Evolutionary conservation across 2,113 vertebrate genomes (phyloP).

Genomic region (Willisornis vidua): DNA sequence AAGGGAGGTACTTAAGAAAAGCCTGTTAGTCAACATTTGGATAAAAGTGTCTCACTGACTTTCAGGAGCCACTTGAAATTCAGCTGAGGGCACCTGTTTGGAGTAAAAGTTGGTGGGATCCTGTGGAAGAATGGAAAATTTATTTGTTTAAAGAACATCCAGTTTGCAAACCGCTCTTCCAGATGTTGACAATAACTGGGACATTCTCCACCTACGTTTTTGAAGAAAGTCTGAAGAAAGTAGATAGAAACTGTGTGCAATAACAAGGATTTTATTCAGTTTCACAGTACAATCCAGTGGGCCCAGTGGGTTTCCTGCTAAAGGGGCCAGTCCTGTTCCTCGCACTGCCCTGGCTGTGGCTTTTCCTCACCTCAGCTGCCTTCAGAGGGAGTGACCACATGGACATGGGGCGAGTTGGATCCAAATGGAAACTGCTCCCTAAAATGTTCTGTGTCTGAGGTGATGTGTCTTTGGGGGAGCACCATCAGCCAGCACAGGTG

Average conservation of each 20-base stretch:
- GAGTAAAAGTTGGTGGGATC: background rate
- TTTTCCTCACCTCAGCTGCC: background rate
- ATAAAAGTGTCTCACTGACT: background rate
- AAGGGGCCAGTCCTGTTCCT: background rate
- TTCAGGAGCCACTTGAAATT: background rate
- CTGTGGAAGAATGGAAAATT: background rate
- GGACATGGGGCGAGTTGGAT: background rate
- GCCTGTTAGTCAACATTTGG: background rate
- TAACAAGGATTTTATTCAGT: background rate
- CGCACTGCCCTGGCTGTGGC: background rate
- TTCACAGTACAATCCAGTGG: background rate
- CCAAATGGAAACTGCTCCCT: background rate
- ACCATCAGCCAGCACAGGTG: background rate
- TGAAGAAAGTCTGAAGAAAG: background rate
- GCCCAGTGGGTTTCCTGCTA: background rate
- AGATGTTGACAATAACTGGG: background rate
- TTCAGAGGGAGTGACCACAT: accelerated
- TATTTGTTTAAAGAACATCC: background rate
- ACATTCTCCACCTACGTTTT: background rate
- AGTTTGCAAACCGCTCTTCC: background rate
- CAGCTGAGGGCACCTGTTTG: background rate
- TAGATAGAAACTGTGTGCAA: background rate
- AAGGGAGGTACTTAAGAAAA: background rate
- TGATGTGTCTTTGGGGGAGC: background rate
- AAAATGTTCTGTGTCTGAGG: background rate